Conservation (phyloP, 2,888 invertebrate species). For the Himalopsyche tibetana region DNA sequence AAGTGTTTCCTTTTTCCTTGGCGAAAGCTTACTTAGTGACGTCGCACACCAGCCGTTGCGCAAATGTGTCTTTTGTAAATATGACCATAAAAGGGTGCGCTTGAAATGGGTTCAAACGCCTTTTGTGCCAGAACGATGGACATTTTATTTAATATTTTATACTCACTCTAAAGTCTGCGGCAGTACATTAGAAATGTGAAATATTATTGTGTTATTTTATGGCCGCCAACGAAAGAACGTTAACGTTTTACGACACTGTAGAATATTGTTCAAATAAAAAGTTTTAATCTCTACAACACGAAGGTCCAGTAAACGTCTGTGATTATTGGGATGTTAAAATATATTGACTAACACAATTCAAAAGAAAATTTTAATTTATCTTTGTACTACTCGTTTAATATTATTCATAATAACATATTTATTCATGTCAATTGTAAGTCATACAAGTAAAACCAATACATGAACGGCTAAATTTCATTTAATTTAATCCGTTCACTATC, state of each 20-base stretch:
- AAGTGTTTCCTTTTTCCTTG: not conserved
- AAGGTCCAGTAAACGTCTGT: too few relatives aligned
- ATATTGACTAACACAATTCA: too few relatives aligned
- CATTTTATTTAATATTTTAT: constrained; percentile 25
- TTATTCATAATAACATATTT: too few relatives aligned
- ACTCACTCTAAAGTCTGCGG: constrained; percentile 3
- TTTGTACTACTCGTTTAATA: too few relatives aligned
- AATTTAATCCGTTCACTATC: too few relatives aligned
- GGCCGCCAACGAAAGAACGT: not conserved
- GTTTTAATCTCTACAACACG: too few relatives aligned
- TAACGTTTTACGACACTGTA: not conserved
- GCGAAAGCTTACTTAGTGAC: not conserved
- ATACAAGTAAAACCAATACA: too few relatives aligned
- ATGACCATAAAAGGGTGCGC: constrained; percentile 45
- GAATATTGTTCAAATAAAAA: too few relatives aligned
- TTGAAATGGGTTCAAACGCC: constrained; percentile 9
- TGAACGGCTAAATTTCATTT: too few relatives aligned
- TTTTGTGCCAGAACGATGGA: constrained; percentile 38
- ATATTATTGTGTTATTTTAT: constrained; percentile 6
- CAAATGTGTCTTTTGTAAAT: constrained; percentile 46
- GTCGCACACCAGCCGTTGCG: constrained; percentile 46
- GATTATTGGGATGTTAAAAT: too few relatives aligned
- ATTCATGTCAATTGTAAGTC: too few relatives aligned
- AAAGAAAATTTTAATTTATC: too few relatives aligned
- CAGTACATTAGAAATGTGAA: not conserved